Percentiles rank a stretch among this genome's conserved stretches.
These are phyloP conservation scores for Archilochus colubris DNA, from an alignment of 2,113 vertebrate genomes.

Conservation along the genomic window DNA sequence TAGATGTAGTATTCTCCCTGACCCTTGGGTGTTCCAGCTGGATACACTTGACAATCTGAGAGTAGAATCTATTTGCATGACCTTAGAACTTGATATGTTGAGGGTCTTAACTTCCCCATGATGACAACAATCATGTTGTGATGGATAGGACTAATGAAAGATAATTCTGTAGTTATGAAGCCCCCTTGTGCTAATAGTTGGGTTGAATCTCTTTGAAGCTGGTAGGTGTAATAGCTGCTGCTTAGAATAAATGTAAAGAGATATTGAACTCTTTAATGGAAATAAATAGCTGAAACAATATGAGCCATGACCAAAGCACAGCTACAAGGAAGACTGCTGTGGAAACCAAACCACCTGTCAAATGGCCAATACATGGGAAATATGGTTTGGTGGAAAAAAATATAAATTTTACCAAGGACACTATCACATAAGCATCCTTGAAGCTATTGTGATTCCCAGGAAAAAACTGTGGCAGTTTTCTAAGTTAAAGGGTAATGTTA, in stretches of 20 bases:
- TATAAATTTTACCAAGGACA: not conserved
- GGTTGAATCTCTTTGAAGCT: slow-evolving; percentile 42
- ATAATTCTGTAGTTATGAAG: slow-evolving; percentile 39
- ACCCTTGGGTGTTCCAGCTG: slow-evolving; percentile 28
- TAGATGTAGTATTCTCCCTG: not conserved
- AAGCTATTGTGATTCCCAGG: not conserved
- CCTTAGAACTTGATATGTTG: slow-evolving; percentile 46
- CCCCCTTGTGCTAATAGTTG: not conserved
- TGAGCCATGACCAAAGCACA: slow-evolving; percentile 29
- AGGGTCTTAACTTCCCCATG: slow-evolving; percentile 5
- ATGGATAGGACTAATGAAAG: slow-evolving; percentile 54
- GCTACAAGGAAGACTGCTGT: not conserved
- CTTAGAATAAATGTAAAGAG: slow-evolving; percentile 6
- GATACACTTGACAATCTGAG: not conserved
- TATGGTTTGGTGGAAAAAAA: not conserved
- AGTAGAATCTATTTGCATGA: slow-evolving; percentile 37
- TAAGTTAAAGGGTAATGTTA: not conserved
- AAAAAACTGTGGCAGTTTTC: not conserved
- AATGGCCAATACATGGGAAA: not conserved
- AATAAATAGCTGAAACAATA: slow-evolving; percentile 36
- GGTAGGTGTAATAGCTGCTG: not conserved
- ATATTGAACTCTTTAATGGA: slow-evolving; percentile 1
- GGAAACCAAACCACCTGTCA: not conserved
- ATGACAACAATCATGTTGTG: slow-evolving; percentile 22
- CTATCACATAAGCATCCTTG: not conserved